Evolutionary conservation across 2,888 invertebrate genomes (phyloP).

Genomic region (Eurois occulta): DNA sequence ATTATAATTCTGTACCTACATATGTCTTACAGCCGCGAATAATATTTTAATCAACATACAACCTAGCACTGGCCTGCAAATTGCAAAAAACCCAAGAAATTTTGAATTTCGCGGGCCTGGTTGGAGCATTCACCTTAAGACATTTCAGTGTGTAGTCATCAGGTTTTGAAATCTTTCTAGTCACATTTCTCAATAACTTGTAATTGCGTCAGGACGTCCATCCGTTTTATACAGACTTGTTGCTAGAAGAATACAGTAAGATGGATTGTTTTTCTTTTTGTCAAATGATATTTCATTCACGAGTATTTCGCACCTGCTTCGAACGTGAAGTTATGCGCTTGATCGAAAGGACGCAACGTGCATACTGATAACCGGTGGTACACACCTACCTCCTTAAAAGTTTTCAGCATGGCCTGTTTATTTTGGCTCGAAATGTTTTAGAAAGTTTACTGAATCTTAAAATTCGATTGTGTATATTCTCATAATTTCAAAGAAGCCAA

Average conservation of each 20-base stretch:
- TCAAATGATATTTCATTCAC: constrained; percentile 56
- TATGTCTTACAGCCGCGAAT: too few species aligned
- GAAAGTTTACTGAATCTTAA: constrained; percentile 8
- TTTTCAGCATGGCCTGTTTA: constrained; percentile 40
- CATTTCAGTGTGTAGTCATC: constrained; percentile 3
- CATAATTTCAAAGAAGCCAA: background rate
- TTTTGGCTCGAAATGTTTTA: constrained; percentile 39
- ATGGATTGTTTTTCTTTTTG: constrained; percentile 13
- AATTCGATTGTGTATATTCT: background rate
- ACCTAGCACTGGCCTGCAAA: too few species aligned
- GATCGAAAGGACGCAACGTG: constrained; percentile 69
- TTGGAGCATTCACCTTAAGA: too few species aligned
- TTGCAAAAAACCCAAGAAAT: too few species aligned
- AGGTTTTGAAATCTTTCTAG: background rate
- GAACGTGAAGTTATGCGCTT: constrained; percentile 80
- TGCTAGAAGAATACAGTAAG: constrained; percentile 14
- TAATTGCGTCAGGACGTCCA: constrained; percentile 29
- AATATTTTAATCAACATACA: too few species aligned
- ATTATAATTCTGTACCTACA: too few species aligned
- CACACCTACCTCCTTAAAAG: constrained; percentile 37
- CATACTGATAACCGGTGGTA: constrained; percentile 71
- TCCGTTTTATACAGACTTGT: constrained; percentile 18
- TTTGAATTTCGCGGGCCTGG: too few species aligned
- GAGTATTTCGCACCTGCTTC: constrained; percentile 77
- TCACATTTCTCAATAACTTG: constrained; percentile 13